A percentile compares a stretch with the other conserved stretches of the same genome.
Evolutionary conservation across 37 sponge, comb jelly and placozoan genomes (phyloP).

Genomic region (Beroe forskalii): DNA sequence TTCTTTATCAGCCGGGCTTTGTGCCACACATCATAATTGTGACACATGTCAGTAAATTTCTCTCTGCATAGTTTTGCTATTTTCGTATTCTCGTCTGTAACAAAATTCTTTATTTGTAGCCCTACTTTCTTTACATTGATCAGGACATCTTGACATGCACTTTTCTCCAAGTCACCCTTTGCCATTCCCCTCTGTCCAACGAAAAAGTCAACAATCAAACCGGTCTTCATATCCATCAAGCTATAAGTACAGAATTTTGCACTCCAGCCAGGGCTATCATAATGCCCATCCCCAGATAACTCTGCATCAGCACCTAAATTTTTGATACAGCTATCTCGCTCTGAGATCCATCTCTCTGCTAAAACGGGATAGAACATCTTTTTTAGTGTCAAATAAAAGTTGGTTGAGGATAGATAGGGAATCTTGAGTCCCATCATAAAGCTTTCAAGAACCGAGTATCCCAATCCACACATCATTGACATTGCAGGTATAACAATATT

Average conservation of each 20-base stretch:
- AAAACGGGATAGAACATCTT: not conserved
- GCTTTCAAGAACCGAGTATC: not conserved
- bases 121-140: not conserved
- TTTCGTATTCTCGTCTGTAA: not conserved
- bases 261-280: not conserved
- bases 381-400: not conserved
- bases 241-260: no score
- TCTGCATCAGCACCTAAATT: not conserved
- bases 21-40: slow-evolving; percentile 12
- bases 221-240: not conserved
- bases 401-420: not conserved
- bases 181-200: not conserved
- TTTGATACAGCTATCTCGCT: not conserved
- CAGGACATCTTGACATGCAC: not conserved
- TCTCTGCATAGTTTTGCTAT: not conserved
- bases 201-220: not conserved
- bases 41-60: not conserved
- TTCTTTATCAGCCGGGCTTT: not conserved
- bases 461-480: not conserved
- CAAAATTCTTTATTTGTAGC: not conserved
- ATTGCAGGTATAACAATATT: not conserved
- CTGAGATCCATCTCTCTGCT: not conserved
- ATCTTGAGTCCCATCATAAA: not conserved
- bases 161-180: not conserved
- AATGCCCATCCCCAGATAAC: not conserved